These are phyloP conservation scores for Spheniscus mendiculus DNA, from an alignment of 2,113 vertebrate species.

Conservation along the genomic window DNA sequence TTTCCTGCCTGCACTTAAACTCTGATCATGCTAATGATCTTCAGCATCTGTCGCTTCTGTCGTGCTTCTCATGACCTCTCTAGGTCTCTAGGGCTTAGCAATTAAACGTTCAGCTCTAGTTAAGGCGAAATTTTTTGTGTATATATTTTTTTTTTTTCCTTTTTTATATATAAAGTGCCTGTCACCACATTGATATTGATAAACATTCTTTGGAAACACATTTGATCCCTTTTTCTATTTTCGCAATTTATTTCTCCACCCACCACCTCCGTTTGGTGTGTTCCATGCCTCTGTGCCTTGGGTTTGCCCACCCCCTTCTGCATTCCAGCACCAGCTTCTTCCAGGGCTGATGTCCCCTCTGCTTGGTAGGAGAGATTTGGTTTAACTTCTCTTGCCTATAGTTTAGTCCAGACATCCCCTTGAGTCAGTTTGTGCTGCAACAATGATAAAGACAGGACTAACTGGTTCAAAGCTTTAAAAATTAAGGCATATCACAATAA, in stretches of 20 bases:
- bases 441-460: not conserved
- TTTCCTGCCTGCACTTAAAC: slow-evolving; percentile 1
- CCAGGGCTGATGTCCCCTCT: not conserved
- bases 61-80: not conserved
- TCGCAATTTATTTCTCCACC: not conserved
- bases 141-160: not conserved
- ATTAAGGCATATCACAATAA: not conserved
- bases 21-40: not conserved
- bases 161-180: not conserved
- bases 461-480: not conserved
- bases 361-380: not conserved
- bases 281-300: not conserved
- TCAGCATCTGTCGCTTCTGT: not conserved
- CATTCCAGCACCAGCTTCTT: not conserved
- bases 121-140: not conserved
- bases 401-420: not conserved
- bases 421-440: not conserved
- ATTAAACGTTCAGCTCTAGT: not conserved
- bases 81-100: not conserved
- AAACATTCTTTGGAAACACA: not conserved
- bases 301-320: not conserved
- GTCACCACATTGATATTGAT: not conserved
- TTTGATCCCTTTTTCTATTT: not conserved
- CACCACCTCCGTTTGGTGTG: not conserved
- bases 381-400: not conserved